A percentile compares a stretch with the other conserved stretches of the same genome.
These are phyloP conservation scores for Enteromius viviparus DNA, from an alignment of 2,797 vertebrate species.

Conservation along the genomic window DNA sequence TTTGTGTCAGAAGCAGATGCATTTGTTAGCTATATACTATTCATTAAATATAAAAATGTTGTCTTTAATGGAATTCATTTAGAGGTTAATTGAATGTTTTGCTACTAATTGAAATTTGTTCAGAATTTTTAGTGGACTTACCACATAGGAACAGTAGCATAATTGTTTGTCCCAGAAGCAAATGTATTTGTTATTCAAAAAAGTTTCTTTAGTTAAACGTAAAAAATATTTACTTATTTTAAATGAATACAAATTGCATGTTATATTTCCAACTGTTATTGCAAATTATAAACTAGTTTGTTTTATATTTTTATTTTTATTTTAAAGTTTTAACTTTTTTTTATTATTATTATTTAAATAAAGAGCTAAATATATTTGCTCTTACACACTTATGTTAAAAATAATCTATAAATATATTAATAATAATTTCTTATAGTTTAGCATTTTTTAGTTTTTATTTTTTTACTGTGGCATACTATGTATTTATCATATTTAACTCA, in stretches of 20 bases:
- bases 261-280: background rate
- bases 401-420: too few species aligned
- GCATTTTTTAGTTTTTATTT: background rate
- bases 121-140: background rate
- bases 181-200: background rate
- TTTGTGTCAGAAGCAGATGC: background rate
- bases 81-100: background rate
- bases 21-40: background rate
- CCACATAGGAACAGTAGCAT: background rate
- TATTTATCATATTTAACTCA: background rate
- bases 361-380: background rate
- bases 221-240: background rate
- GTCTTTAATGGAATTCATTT: background rate
- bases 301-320: background rate
- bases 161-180: background rate
- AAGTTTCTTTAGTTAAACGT: background rate
- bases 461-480: background rate
- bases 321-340: background rate
- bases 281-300: background rate
- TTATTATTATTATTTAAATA: background rate
- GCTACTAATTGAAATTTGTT: background rate
- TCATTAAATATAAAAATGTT: background rate
- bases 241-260: background rate
- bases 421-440: background rate
- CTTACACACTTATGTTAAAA: background rate